A percentile compares a stretch with the other conserved stretches of the same genome.
phyloP scores from a whole-genome alignment of 2,888 invertebrate genomes.

The Steinernema scapterisci region DNA sequence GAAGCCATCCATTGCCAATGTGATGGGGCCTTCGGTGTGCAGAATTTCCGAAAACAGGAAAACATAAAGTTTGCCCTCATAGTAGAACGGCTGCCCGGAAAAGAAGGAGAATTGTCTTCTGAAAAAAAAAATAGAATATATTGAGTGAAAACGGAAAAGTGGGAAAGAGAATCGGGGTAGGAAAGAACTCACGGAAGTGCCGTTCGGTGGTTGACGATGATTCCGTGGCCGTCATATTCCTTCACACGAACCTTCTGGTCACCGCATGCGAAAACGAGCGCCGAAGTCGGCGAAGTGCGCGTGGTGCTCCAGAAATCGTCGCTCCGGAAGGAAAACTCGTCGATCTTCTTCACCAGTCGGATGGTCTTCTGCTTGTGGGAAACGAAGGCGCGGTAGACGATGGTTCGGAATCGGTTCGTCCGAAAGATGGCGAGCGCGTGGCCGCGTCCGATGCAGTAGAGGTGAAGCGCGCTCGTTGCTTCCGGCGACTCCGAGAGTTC shows the following conservation, averaged over 20 bases:
- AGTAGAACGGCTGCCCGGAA: neutral
- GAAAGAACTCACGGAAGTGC: neutral
- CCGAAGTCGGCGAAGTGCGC: neutral
- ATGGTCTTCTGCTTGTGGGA: neutral
- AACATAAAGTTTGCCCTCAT: neutral
- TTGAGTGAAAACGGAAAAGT: neutral
- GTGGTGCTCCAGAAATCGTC: constrained; percentile 1
- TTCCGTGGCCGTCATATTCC: neutral
- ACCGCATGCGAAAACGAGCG: neutral
- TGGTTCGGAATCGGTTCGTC: neutral
- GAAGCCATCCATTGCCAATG: neutral
- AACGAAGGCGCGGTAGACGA: neutral
- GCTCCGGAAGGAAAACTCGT: neutral
- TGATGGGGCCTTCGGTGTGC: neutral
- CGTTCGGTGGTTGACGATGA: neutral
- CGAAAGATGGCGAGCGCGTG: neutral
- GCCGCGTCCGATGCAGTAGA: neutral
- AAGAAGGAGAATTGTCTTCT: neutral
- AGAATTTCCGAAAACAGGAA: neutral
- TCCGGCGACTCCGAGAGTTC: neutral
- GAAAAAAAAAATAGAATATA: neutral
- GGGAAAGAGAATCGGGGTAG: neutral
- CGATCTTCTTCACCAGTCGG: neutral
- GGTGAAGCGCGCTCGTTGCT: neutral
- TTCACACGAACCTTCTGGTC: neutral